Conservation (phyloP, 2,888 invertebrate species). For the Clivina fossor region DNA sequence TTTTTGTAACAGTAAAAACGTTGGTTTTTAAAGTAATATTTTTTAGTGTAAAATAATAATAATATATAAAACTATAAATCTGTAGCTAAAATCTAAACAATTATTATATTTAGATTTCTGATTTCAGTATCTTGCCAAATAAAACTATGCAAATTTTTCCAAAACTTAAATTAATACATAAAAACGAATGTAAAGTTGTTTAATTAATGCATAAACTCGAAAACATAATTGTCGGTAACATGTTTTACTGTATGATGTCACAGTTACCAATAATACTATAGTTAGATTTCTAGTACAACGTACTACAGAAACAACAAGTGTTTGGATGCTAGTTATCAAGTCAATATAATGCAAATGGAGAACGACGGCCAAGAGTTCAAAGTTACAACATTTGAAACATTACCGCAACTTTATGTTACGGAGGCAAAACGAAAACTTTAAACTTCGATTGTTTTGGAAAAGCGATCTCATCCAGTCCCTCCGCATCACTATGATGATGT, state of each 20-base stretch:
- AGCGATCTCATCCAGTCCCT: too few species aligned
- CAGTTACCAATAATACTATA: too few species aligned
- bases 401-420: too few species aligned
- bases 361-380: constrained; percentile 5
- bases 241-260: background rate
- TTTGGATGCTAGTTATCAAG: constrained; percentile 19
- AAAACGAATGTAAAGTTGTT: background rate
- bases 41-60: background rate
- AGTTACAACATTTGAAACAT: constrained; percentile 13
- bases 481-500: too few species aligned
- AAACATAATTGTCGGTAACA: background rate
- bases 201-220: background rate
- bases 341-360: constrained; percentile 29
- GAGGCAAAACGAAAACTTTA: constrained; percentile 2
- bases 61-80: background rate
- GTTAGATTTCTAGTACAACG: too few species aligned
- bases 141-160: too few species aligned
- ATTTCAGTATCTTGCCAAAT: too few species aligned
- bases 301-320: too few species aligned
- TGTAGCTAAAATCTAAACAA: background rate
- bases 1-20: too few species aligned
- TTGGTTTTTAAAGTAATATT: too few species aligned
- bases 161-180: too few species aligned
- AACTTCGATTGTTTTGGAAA: background rate
- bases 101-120: too few species aligned